Percentiles rank a stretch among this genome's conserved stretches.
These are phyloP conservation scores for Ophthalmolycus amberensis DNA, from an alignment of 2,113 vertebrate genomes.

Conservation along the genomic window DNA sequence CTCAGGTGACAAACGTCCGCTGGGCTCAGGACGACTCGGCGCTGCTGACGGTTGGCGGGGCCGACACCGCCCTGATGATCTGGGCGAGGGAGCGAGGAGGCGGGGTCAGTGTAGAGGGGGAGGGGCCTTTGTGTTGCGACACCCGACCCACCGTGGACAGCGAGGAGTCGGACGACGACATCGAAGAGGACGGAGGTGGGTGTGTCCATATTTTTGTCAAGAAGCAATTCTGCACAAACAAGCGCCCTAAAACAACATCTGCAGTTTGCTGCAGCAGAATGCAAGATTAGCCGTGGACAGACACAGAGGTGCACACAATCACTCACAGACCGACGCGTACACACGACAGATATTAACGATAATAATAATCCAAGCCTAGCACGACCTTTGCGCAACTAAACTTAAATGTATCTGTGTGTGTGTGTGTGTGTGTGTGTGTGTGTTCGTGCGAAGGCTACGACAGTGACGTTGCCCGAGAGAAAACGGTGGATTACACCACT, in stretches of 20 bases:
- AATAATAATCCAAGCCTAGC: too few species aligned
- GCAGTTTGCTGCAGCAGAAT: too few species aligned
- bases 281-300: too few species aligned
- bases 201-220: background rate
- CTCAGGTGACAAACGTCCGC: conserved; percentile 92
- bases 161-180: conserved; percentile 95
- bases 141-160: conserved; percentile 86
- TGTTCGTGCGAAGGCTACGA: conserved; percentile 88
- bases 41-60: conserved; percentile 93
- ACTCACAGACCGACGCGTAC: too few species aligned
- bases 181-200: conserved; percentile 94
- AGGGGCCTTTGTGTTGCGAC: conserved; percentile 64
- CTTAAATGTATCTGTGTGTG: background rate
- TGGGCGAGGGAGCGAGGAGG: conserved; percentile 89
- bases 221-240: background rate
- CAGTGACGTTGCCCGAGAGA: conserved; percentile 94
- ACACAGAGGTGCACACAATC: too few species aligned
- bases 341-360: too few species aligned
- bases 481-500: conserved; percentile 91
- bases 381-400: background rate
- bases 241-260: too few species aligned
- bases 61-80: conserved; percentile 95
- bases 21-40: conserved; percentile 93
- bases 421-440: background rate
- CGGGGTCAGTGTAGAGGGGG: conserved; percentile 86